Conservation (phyloP, 2,797 vertebrate species). For the Chaenodraco wilsoni region DNA sequence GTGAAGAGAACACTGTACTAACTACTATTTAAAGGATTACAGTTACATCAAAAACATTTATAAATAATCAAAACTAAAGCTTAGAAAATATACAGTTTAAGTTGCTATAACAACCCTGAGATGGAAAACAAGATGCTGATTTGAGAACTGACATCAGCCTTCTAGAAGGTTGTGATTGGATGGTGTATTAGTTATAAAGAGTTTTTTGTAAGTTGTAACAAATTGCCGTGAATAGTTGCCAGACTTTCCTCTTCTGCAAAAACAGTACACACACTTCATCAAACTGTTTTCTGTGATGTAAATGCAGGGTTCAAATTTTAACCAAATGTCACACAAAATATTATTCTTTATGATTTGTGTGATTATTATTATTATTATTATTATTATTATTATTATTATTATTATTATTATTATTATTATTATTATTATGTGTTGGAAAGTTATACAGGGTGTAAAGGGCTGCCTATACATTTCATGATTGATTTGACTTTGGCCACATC, state of each 20-base stretch:
- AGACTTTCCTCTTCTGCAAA: conserved; percentile 51
- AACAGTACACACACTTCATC: conserved; percentile 56
- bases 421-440: conserved; percentile 49
- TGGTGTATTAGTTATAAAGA: conserved; percentile 62
- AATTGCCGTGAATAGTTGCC: conserved; percentile 64
- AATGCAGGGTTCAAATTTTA: conserved; percentile 55
- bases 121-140: conserved; percentile 68
- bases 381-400: too few species aligned
- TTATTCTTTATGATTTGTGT: conserved; percentile 64
- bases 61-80: conserved; percentile 48
- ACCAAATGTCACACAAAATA: conserved; percentile 64
- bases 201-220: conserved; percentile 75
- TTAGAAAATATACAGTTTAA: conserved; percentile 30
- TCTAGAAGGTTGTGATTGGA: conserved; percentile 67
- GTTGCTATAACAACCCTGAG: conserved; percentile 42
- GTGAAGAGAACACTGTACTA: conserved; percentile 49
- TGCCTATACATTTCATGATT: conserved; percentile 50
- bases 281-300: conserved; percentile 47
- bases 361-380: conserved; percentile 13
- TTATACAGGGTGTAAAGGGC: conserved; percentile 55
- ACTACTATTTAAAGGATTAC: conserved; percentile 59
- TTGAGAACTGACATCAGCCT: conserved; percentile 65
- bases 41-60: conserved; percentile 60
- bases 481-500: conserved; percentile 51
- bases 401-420: too few species aligned